Evolutionary conservation across 2,797 vertebrate species (phyloP).

Genomic region (Vespertilio murinus): DNA sequence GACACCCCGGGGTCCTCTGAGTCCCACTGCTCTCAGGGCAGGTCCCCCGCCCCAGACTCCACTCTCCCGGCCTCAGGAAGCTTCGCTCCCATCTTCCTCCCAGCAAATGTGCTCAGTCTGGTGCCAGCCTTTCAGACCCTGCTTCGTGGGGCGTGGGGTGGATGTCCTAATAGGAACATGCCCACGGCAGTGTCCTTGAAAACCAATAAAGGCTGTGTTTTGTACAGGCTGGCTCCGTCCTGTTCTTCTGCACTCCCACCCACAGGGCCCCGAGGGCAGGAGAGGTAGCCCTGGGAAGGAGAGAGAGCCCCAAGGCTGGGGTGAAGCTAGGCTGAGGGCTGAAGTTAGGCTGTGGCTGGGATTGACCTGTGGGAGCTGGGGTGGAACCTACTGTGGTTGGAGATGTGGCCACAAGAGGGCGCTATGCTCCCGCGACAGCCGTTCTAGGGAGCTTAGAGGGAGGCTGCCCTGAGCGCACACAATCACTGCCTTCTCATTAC

Average conservation of each 20-base stretch:
- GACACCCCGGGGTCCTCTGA: background rate
- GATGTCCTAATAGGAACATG: background rate
- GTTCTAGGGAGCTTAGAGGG: background rate
- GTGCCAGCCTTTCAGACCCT: background rate
- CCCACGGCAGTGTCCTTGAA: background rate
- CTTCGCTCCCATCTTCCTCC: background rate
- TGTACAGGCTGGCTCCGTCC: background rate
- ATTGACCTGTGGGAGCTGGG: background rate
- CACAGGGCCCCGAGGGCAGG: background rate
- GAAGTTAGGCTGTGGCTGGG: background rate
- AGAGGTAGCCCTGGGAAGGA: background rate
- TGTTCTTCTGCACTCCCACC: background rate
- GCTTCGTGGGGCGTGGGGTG: background rate
- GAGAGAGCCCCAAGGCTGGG: background rate
- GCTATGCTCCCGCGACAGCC: background rate
- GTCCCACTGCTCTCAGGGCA: background rate
- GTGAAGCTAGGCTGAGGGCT: background rate
- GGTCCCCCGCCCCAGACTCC: too few species aligned
- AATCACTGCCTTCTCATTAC: background rate
- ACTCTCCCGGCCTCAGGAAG: background rate
- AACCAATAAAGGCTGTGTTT: constrained; percentile 68
- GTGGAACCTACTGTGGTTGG: background rate
- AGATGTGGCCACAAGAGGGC: constrained; percentile 54
- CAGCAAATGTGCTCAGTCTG: background rate
- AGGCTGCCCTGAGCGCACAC: background rate